Conservation (phyloP, 92 coral and sea anemone species). For the Galaxea fascicularis region DNA sequence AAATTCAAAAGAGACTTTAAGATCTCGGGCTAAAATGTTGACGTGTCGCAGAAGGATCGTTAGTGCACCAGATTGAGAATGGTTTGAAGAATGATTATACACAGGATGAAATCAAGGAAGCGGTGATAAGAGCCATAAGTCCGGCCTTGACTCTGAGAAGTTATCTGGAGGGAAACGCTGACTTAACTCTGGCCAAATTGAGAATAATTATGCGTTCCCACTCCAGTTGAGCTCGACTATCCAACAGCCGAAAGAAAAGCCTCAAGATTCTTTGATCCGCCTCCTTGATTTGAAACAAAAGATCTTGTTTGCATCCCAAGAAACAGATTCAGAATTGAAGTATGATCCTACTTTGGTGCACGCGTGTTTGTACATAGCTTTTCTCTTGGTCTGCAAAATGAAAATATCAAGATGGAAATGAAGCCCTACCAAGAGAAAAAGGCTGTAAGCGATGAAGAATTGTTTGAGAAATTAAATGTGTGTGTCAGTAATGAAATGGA, state of each 20-base stretch:
- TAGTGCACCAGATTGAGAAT: slow-evolving; percentile 69
- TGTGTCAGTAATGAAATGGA: slow-evolving; percentile 57
- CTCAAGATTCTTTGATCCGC: slow-evolving; percentile 34
- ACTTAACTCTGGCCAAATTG: too few relatives aligned
- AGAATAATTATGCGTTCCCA: too few relatives aligned
- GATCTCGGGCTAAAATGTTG: slow-evolving; percentile 63
- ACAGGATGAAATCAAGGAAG: slow-evolving; percentile 50
- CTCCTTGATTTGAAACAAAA: too few relatives aligned
- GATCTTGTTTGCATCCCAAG: slow-evolving; percentile 38
- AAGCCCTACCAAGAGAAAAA: slow-evolving; percentile 48
- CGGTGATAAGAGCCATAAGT: too few relatives aligned
- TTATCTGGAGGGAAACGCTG: too few relatives aligned
- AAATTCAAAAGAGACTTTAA: too few relatives aligned
- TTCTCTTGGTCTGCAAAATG: too few relatives aligned
- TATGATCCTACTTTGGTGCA: slow-evolving; percentile 35
- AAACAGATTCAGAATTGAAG: too few relatives aligned
- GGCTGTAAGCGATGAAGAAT: slow-evolving; percentile 43
- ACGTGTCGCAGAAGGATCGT: slow-evolving; percentile 63
- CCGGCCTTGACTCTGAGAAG: too few relatives aligned
- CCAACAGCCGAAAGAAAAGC: too few relatives aligned
- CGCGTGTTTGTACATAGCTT: slow-evolving; percentile 39
- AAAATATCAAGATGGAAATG: slow-evolving; percentile 39
- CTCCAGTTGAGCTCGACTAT: too few relatives aligned
- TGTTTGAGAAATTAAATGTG: slow-evolving; percentile 58
- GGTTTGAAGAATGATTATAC: slow-evolving; percentile 48